Evolutionary conservation across 2,797 vertebrate species (phyloP).

Genomic region (Steatocranus sp.): DNA sequence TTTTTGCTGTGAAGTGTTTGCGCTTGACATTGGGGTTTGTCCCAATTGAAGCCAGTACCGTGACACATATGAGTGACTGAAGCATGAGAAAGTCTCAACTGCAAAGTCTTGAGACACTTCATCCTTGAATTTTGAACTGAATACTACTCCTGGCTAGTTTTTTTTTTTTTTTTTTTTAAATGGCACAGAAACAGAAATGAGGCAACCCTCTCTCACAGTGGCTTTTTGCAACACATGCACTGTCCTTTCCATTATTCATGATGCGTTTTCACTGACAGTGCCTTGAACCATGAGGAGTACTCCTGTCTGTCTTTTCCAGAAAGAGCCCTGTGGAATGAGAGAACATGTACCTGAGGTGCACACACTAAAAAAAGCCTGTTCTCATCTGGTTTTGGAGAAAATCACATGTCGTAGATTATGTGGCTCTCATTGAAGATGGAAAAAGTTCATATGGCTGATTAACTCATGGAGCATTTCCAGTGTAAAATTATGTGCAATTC

Average conservation of each 20-base stretch:
- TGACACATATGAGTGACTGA: not conserved
- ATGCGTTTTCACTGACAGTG: constrained; percentile 60
- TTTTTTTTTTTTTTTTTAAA: constrained; percentile 15
- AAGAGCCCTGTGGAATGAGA: constrained; percentile 33
- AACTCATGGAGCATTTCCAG: constrained; percentile 4
- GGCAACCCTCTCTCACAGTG: constrained; percentile 26
- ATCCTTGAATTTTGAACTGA: not conserved
- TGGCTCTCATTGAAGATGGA: not conserved
- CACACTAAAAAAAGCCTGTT: constrained; percentile 38
- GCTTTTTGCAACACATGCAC: constrained; percentile 51
- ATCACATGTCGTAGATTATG: constrained; percentile 34
- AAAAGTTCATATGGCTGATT: not conserved
- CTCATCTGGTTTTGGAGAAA: constrained; percentile 34
- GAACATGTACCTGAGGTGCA: constrained; percentile 16
- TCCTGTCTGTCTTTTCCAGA: constrained; percentile 53
- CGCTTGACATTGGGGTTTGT: not conserved
- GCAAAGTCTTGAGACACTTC: not conserved
- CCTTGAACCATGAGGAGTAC: constrained; percentile 54
- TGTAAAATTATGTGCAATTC: not conserved
- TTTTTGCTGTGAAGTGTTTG: not conserved
- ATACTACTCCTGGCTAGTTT: constrained; percentile 10
- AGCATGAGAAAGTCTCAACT: not conserved
- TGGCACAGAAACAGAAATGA: constrained; percentile 22
- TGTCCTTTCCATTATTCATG: constrained; percentile 67
- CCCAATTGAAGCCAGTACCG: not conserved